These are phyloP conservation scores for Galerucella nymphaeae DNA, from an alignment of 2,888 invertebrate genomes.

Conservation along the genomic window DNA sequence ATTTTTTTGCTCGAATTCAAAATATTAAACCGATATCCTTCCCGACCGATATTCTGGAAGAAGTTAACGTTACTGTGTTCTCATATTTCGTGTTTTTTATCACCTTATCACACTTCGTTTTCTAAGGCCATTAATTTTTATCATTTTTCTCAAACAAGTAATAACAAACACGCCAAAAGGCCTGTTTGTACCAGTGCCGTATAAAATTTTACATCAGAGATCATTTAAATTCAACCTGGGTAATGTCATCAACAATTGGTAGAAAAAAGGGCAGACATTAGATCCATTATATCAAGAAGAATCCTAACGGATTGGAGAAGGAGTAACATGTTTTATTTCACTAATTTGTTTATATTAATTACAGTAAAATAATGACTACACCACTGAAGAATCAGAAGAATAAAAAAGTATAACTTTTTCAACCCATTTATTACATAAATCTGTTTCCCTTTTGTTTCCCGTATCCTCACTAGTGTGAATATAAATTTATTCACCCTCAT, in stretches of 20 bases:
- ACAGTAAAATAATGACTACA: neutral
- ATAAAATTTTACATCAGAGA: too few relatives aligned
- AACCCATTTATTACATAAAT: slow-evolving; percentile 43
- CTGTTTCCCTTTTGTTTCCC: slow-evolving; percentile 39
- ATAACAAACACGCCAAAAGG: slow-evolving; percentile 43
- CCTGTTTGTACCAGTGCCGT: slow-evolving; percentile 21
- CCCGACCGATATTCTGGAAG: slow-evolving; percentile 19
- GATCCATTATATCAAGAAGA: too few relatives aligned
- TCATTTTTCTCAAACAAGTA: slow-evolving; percentile 38
- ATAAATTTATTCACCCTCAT: slow-evolving; percentile 53
- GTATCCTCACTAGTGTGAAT: slow-evolving; percentile 38
- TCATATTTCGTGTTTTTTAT: slow-evolving; percentile 37
- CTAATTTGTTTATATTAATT: neutral
- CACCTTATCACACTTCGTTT: slow-evolving; percentile 34
- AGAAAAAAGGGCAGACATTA: too few relatives aligned
- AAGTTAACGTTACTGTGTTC: slow-evolving; percentile 22
- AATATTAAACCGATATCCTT: neutral
- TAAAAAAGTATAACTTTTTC: slow-evolving; percentile 42
- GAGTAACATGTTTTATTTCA: too few relatives aligned
- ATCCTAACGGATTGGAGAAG: too few relatives aligned
- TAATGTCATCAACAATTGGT: too few relatives aligned
- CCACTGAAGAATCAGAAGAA: slow-evolving; percentile 20
- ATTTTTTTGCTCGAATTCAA: neutral
- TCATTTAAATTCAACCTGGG: too few relatives aligned
- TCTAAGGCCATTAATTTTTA: slow-evolving; percentile 37